Evolutionary conservation across 1,140 invertebrate species (phyloP).

Genomic region (Cyphomyrmex costatus): DNA sequence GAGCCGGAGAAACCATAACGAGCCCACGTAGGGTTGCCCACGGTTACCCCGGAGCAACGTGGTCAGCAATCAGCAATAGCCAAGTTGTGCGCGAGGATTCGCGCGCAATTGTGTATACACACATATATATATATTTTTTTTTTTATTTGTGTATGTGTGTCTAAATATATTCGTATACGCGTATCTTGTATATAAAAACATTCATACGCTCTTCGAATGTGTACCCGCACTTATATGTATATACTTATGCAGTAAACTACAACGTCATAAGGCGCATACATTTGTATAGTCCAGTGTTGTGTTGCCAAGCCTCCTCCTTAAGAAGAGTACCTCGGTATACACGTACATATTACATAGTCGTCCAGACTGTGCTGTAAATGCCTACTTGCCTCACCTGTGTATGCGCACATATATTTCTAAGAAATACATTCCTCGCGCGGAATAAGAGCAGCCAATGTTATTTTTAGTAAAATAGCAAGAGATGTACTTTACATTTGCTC

Average conservation of each 20-base stretch:
- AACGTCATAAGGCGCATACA: constrained; percentile 70
- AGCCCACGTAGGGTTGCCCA: constrained; percentile 76
- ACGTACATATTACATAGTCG: constrained; percentile 43
- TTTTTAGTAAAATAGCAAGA: not conserved
- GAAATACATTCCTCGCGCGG: not conserved
- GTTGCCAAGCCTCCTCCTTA: constrained; percentile 35
- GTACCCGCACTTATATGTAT: constrained; percentile 31
- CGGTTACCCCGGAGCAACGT: constrained; percentile 61
- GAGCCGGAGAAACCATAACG: constrained; percentile 78
- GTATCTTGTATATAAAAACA: constrained; percentile 27
- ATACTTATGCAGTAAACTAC: constrained; percentile 57
- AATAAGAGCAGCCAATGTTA: not conserved
- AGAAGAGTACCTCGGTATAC: constrained; percentile 36
- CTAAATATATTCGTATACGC: not conserved
- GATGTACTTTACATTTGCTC: not conserved
- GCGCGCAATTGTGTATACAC: not conserved
- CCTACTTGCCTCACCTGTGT: constrained; percentile 44
- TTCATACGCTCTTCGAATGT: constrained; percentile 32
- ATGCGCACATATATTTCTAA: constrained; percentile 5
- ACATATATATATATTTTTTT: not conserved
- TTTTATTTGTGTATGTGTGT: not conserved
- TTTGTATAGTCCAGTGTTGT: constrained; percentile 67
- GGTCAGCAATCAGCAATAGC: constrained; percentile 54
- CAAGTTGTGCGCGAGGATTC: constrained; percentile 12
- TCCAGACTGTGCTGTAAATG: constrained; percentile 63